Evolutionary conservation across 2,888 invertebrate genomes (phyloP), one percentile per base, ranked within the genome.

Genomic region (Hirtodrosophila cameraria): DNA sequence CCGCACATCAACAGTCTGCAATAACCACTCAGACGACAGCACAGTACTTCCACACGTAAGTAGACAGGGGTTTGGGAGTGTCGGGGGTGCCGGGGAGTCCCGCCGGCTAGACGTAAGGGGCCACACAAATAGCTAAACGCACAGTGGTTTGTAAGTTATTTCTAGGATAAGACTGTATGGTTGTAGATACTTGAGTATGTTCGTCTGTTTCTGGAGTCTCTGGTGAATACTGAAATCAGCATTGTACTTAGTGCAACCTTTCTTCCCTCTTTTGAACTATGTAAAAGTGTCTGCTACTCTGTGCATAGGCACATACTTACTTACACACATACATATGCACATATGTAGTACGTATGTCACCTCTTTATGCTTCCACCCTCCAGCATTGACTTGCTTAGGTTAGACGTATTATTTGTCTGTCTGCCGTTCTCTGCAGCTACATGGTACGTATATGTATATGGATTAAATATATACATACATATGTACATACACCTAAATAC

Each of bases 21-120:
- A 65, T 48, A 72, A 27, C 38, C 64, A 80, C 80, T 78, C 71
- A 78, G 70, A 78, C 74, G 39, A 46, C 43, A 58, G 35, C 41
- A 52, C 54, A 43, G 23, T 48, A 61, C 62, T 60, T 68, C 38
- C 43, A 60, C 35, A 41, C 48, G 23, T 60, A 38, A 11, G 16
- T 18, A 20, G n/a, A 27, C 28, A 18, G 28, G 27, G 33, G 25
- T 1, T 33, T 11, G 35, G 36, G 23, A 8, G 23, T 23, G 11
- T 9, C 20, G 13, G 38, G 7, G 36, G 20, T 15, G 33, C 35
- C 28, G 59, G 23, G 43, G 23, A 36, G 41, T 53, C 18, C 52
- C 23, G 27, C 38, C 48, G 28, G 31, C 50, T 30, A 57, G 38
- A 71, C 57, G 31, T 13, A 58, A 66, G 66, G 31, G 46, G 28